phyloP scores from a whole-genome alignment of 2,797 vertebrate species.

The Chiroxiphia lanceolata region DNA sequence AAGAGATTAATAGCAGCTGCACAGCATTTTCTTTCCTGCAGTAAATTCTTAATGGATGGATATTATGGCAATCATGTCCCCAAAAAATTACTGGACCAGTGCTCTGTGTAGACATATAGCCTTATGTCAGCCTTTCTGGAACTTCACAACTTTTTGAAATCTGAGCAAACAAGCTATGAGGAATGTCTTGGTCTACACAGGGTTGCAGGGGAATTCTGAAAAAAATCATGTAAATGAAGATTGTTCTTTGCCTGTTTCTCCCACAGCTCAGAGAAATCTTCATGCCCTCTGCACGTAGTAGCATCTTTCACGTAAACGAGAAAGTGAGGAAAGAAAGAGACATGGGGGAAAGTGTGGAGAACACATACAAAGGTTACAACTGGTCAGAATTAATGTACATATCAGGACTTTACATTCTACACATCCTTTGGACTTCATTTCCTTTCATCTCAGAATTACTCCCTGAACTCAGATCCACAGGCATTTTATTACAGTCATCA shows the following conservation, averaged over 20 bases:
- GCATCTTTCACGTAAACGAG: neutral
- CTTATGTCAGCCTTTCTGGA: neutral
- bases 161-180: neutral
- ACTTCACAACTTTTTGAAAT: neutral
- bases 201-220: neutral
- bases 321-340: neutral
- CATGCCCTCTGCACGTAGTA: neutral
- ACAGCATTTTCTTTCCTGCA: neutral
- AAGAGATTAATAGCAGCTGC: slow-evolving; percentile 24
- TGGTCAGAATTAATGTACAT: neutral
- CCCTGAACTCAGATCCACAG: neutral
- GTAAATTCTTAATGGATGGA: neutral
- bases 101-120: neutral
- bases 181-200: neutral
- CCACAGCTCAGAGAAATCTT: neutral
- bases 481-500: neutral
- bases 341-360: neutral
- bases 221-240: neutral
- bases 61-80: neutral
- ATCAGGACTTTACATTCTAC: neutral
- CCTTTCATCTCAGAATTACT: neutral
- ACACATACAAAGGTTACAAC: neutral
- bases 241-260: neutral
- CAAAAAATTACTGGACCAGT: neutral
- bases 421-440: neutral